Evolutionary conservation across 2,888 invertebrate genomes (phyloP), one percentile per base, ranked within the genome.

Genomic region (Heliconius aoede): DNA sequence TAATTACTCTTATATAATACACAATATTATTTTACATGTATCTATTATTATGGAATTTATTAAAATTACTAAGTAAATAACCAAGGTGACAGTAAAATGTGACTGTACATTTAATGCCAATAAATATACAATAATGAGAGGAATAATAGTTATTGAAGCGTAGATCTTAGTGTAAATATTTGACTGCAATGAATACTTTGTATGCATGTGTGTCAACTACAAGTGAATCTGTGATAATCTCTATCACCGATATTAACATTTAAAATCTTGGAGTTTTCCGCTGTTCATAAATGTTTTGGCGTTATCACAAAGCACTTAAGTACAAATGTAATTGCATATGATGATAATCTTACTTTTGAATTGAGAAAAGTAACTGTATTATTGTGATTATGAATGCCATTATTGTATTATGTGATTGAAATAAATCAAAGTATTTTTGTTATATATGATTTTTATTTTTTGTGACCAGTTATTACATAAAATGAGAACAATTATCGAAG

Each of bases 361-460:
- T 80, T 80, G 81, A 82, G 78, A 80, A 79, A 77, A 80, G 76
- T 75, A 73, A 78, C 80, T 79, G 77, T 80, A 83, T 82, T 82
- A 84, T 81, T 36, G n/a, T 84, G 82, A 84, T 84, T 82, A 84
- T 78, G 73, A 79, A 79, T 79, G 79, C 79, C 78, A 79, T 76
- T 79, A 87, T 86, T 87, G 87, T 87, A 86, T 83, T 85, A 89
- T 84, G 84, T 82, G 85, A 87, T 86, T 84, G 84, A 86, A 91
- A 88, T 90, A 89, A 92, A 91, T 89, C 87, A 86, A 88, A 88
- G 86, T 93, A 92, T 92, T 91, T 93, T 91, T 90, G 90, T 92
- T 91, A 90, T 64, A 76, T 77, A 73, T 76, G 72, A 82, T 81
- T 83, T 90, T 91, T 93, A 88, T 89, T 88, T 90, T 71, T 13